Percentiles rank a stretch among this genome's conserved stretches.
Conservation (phyloP, 2,888 invertebrate genomes). For the Dryococelus australis region DNA sequence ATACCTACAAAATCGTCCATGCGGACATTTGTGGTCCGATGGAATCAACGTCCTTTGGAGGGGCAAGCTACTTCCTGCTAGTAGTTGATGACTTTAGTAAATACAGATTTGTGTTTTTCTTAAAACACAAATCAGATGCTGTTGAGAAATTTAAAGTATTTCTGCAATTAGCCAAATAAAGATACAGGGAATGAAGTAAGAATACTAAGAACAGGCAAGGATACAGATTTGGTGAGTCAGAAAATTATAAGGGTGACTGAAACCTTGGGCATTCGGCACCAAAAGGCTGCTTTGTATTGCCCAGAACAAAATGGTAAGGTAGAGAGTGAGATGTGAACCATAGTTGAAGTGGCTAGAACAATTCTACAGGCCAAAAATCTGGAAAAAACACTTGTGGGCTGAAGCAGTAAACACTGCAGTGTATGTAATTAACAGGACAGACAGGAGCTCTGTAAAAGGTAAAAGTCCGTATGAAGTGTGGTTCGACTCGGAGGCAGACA, state of each 20-base stretch:
- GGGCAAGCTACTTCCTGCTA: not conserved
- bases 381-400: not conserved
- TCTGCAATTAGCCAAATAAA: not conserved
- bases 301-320: not conserved
- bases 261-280: not conserved
- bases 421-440: not conserved
- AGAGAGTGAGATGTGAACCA: not conserved
- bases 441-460: not conserved
- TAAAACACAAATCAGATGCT: not conserved
- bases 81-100: too few relatives aligned
- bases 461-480: not conserved
- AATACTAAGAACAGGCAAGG: not conserved
- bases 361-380: not conserved
- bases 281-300: not conserved
- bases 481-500: not conserved
- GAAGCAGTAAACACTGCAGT: slow-evolving; percentile 8
- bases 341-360: not conserved
- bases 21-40: not conserved
- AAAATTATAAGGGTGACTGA: not conserved
- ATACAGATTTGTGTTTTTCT: not conserved
- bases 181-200: not conserved
- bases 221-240: not conserved
- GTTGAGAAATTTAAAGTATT: not conserved
- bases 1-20: not conserved
- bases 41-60: not conserved